Percentiles rank a stretch among this genome's conserved stretches.
Conservation (phyloP, 2,113 vertebrate genomes). For the Mungos mungo region DNA sequence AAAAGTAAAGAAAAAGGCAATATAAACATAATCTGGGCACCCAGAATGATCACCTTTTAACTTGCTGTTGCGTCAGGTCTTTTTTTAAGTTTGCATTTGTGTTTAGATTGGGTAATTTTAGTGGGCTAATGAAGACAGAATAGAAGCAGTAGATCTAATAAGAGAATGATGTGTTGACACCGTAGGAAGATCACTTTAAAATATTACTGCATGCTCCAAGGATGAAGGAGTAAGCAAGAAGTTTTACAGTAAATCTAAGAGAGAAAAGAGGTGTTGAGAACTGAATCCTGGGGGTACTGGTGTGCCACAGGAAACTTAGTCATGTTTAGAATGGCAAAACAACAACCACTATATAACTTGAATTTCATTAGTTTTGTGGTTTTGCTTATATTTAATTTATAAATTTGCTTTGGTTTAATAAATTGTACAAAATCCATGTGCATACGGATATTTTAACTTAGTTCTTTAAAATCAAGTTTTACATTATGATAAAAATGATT, state of each 20-base stretch:
- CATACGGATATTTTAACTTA: background rate
- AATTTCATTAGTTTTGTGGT: background rate
- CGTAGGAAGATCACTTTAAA: background rate
- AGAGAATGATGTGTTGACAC: background rate
- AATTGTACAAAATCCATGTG: background rate
- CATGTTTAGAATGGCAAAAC: background rate
- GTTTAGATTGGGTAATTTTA: background rate
- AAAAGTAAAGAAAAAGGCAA: background rate
- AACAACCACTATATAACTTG: background rate
- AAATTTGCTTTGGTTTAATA: background rate
- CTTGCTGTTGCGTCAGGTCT: background rate
- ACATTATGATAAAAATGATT: constrained; percentile 14
- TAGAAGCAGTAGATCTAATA: background rate
- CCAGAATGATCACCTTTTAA: background rate
- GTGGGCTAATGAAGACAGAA: background rate
- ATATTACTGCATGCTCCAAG: background rate
- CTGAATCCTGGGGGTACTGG: background rate
- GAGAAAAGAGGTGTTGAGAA: background rate
- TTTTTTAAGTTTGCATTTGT: background rate
- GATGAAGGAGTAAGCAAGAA: background rate
- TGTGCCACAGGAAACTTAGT: background rate
- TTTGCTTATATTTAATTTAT: background rate
- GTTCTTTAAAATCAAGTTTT: background rate
- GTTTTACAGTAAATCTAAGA: background rate
- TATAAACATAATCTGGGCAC: background rate